Evolutionary conservation across 2,113 vertebrate species (phyloP).

Genomic region (Struthidea cinerea): DNA sequence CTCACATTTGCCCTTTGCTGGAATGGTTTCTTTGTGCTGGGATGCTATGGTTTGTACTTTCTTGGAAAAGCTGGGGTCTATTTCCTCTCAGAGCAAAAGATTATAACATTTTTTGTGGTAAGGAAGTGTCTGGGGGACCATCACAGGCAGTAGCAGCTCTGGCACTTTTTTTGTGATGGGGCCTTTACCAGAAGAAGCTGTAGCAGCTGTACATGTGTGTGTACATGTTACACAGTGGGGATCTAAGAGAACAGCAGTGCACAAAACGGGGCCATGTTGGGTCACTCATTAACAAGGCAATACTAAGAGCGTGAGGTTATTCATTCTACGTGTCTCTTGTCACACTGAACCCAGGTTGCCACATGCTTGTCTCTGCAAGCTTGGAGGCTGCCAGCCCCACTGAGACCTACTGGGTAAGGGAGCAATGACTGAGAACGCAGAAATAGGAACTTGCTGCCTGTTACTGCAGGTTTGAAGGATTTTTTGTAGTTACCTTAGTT

Average conservation of each 20-base stretch:
- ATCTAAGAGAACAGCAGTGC: background rate
- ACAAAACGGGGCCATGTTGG: fast-evolving
- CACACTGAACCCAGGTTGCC: background rate
- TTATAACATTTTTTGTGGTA: background rate
- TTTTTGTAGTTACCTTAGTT: background rate
- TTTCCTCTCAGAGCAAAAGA: background rate
- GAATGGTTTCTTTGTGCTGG: background rate
- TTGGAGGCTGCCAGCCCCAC: too few species aligned
- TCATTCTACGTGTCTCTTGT: fast-evolving
- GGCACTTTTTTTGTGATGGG: background rate
- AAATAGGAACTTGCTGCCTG: background rate
- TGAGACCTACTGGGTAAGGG: too few species aligned
- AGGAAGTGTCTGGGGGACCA: background rate
- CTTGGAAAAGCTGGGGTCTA: background rate
- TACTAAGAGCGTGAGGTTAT: background rate
- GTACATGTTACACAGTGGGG: fast-evolving
- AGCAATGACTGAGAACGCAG: background rate
- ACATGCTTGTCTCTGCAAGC: background rate
- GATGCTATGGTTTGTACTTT: background rate
- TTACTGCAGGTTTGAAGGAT: background rate
- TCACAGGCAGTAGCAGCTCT: background rate
- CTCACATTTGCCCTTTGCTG: background rate
- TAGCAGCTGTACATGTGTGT: fast-evolving
- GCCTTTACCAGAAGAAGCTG: background rate
- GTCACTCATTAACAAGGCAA: background rate